Base-by-base conservation (phyloP, 2,888 invertebrate genomes). In the Melanotus villosus region DNA sequence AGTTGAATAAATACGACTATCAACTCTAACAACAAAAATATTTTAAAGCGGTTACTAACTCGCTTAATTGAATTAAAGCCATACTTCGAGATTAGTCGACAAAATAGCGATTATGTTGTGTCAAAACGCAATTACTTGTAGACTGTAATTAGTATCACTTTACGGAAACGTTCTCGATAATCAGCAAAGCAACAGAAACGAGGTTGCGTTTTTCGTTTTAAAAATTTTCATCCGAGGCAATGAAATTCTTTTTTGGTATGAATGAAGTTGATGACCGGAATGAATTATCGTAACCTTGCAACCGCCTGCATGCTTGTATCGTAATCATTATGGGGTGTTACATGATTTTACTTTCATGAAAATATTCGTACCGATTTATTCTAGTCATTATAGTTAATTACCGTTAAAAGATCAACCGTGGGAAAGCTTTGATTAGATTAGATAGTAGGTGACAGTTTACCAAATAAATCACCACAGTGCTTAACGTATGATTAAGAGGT, bases 401-500 rank as follows among this genome's bases (percentile, higher is more conserved):
- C 18, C 32, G 16, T 43, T 18, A 66, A 56, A 52, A 58, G 47
- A 57, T 62, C 23, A 66, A 58, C 56, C 64, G 68, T 71, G 71
- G 54, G 71, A 71, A 68, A 64, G 23, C 41, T 34, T 26, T 63
- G 57, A 71, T 71, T 68, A 68, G 63, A 54, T 68, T 60, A 64
- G 43, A 68, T 52, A 64, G 58, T 52, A 62, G 30, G 54, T 59
- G 68, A 71, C 67, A 64, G 71, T 68, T 68, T 64, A 32, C 63
- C 30, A 59, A 56, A 71, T 71, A 71, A 68, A 71, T 71, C 71
- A 71, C 45, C 57, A 19, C 26, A 47, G 23, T 67, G 47, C 54
- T 71, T 67, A 56, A 63, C 43, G 56, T 65, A 65, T 68, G 68
- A 71, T 71, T 67, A 68, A 68, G 62, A 70, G 58, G 59, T 70